Evolutionary conservation across 2,113 vertebrate genomes (phyloP), one percentile per base, ranked within the genome.

Genomic region (Campylomormyrus numenius): DNA sequence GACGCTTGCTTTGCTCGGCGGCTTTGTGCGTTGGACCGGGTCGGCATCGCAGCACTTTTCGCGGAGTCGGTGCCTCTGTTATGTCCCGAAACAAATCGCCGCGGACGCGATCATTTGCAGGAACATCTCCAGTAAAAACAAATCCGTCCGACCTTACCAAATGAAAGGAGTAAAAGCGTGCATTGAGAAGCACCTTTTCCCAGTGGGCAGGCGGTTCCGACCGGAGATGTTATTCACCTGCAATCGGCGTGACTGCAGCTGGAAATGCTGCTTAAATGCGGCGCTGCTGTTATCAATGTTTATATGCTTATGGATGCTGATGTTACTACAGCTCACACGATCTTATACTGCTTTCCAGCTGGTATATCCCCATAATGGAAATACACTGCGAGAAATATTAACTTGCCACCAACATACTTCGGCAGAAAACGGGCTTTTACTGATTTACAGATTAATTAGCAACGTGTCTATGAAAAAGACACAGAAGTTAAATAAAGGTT

Each of bases 131-230:
- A 86, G n/a, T 62, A 85, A 49, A 56, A 53, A 53, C 19, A 48
- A 62, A 50, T 48, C 27, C 21, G 39, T 90, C 91, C 31, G 88
- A 92, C 91, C 45, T 88, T 90, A 92, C 74, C 90, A 50, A 58
- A 89, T 91, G 92, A 91, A 90, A 52, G 53, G 88, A 91, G 87
- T 91, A 92, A 90, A 91, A 90, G 89, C 62, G 46, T 86, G 87
- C 10, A 42, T 3, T 6, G 70, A 53, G 48, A 83, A 83, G 21
- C 17, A 80, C 66, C 35, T 80, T 31, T 66, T 66, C 56, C 52
- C 10, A n/a, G 24, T 11, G 35, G 62, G 0, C 62, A 27, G n/a
- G n/a, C 9, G 62, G 9, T 1, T 70, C 10, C 1, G 10, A 24
- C 24, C 17, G 24, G 17, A 39, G 74, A 42, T 39, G 13, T 80